Evolutionary conservation across 2,797 vertebrate species (phyloP), one percentile per base, ranked within the genome.

Genomic region (Darevskia nairensis): DNA sequence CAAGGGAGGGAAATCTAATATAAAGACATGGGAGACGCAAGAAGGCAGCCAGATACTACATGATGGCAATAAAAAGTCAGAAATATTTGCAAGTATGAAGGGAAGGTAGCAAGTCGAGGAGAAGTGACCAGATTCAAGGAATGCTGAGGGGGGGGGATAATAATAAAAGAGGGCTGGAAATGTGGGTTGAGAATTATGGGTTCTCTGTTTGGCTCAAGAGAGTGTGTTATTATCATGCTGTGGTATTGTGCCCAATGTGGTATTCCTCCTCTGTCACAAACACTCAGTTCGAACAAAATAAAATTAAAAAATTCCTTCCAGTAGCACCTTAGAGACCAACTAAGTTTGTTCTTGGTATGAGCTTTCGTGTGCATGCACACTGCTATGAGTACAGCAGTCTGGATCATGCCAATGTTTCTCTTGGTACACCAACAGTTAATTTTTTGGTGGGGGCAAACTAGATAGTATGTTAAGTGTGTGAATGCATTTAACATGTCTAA

Each of bases 1-100:
- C 8, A 46, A 66, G 21, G 72, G 59, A 87, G 85, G 88, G 69
- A 72, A 76, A 25, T 17, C 46, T 85, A 89, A 86, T n/a, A 8
- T 8, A 77, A 86, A 83, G 39, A 64, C 74, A 85, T 21, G 82
- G 44, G 59, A 85, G 80, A 90, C n/a, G 8, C 1, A 13, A 84
- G 85, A 86, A 89, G 77, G 41, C 41, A 87, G 61, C 13, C 29
- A 21, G 90, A 74, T 1, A 2, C 6, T 68, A 66, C 35, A 41
- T 0, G 0, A 0, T 1, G 39, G 86, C 4, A 87, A 86, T n/a
- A 80, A 88, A 86, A 41, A 50, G 35, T 27, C 66, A 44, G 80
- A 84, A 55, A 64, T 32, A 83, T 72, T 39, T 41, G 1, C 8
- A 77, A 50, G 1, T 25, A 84, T 39, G 75, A 88, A 89, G 25